Evolutionary conservation across 1,140 invertebrate genomes (phyloP), one percentile per base, ranked within the genome.

Genomic region (Macrostomum lignano): DNA sequence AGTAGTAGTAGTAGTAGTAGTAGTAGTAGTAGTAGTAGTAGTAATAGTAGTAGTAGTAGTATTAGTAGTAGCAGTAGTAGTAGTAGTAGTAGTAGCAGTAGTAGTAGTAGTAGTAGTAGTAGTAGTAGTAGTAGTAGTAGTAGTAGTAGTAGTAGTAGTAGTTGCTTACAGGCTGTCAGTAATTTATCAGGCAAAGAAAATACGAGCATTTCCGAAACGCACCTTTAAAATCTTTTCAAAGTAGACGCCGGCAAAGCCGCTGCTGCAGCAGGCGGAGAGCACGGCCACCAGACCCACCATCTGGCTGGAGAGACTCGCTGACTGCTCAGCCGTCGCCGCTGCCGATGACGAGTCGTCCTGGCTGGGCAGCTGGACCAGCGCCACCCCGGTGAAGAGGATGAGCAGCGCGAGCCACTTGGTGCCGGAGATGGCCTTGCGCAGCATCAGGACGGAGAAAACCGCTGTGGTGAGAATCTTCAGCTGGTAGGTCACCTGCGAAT

Each of bases 141-240:
- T n/a, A n/a, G n/a, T n/a, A n/a, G n/a, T n/a, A n/a, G n/a, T n/a
- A n/a, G n/a, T n/a, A n/a, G n/a, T n/a, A n/a, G n/a, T n/a, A n/a
- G n/a, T n/a, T n/a, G n/a, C n/a, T n/a, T n/a, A n/a, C n/a, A n/a
- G n/a, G n/a, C n/a, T n/a, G n/a, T n/a, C n/a, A n/a, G n/a, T n/a
- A n/a, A n/a, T n/a, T n/a, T n/a, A n/a, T n/a, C n/a, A n/a, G n/a
- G n/a, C n/a, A n/a, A n/a, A n/a, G n/a, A n/a, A n/a, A n/a, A n/a
- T n/a, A n/a, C n/a, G n/a, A n/a, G n/a, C n/a, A n/a, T n/a, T n/a
- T n/a, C n/a, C n/a, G n/a, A n/a, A n/a, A n/a, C n/a, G n/a, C n/a
- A n/a, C n/a, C n/a, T n/a, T 98, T 0, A 98, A 60, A 43, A 98
- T 88, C 64, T 96, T 96, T 55, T 98, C 91, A 60, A 96, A 94